These are phyloP conservation scores for Scopus umbretta DNA, from an alignment of 2,113 vertebrate species.

Conservation along the genomic window DNA sequence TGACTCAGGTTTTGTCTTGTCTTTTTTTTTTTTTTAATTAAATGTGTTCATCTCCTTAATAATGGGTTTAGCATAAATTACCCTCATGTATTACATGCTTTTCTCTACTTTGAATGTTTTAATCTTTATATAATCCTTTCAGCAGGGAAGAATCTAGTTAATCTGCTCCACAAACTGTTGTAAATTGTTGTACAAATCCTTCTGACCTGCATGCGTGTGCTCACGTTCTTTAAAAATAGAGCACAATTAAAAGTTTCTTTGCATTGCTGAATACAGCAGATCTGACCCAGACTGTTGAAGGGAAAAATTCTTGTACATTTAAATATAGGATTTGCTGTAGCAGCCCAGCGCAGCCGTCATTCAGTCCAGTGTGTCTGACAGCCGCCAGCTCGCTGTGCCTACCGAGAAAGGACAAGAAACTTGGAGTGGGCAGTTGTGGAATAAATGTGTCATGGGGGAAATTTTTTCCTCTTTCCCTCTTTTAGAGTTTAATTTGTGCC, in stretches of 20 bases:
- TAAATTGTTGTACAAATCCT: slow-evolving; percentile 19
- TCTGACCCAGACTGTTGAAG: background rate
- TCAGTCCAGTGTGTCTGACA: background rate
- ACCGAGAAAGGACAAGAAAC: too few species aligned
- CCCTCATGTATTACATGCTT: background rate
- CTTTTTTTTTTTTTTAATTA: background rate
- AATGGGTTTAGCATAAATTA: slow-evolving; percentile 6
- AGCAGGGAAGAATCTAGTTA: slow-evolving; percentile 22
- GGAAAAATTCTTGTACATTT: background rate
- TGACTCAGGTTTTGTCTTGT: background rate
- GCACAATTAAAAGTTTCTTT: background rate
- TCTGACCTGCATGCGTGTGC: background rate
- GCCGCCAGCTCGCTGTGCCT: too few species aligned
- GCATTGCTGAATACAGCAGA: background rate
- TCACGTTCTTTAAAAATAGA: background rate
- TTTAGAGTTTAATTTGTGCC: background rate
- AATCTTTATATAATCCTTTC: slow-evolving; percentile 45
- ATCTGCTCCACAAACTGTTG: background rate
- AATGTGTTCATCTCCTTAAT: slow-evolving; percentile 17
- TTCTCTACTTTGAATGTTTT: slow-evolving; percentile 25
- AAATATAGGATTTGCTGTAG: background rate
- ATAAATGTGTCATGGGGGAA: background rate
- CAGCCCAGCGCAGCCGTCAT: background rate
- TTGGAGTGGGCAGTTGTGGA: too few species aligned
- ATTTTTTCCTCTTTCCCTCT: background rate